Conservation (phyloP, 2,113 vertebrate species). For the Clupea harengus region DNA sequence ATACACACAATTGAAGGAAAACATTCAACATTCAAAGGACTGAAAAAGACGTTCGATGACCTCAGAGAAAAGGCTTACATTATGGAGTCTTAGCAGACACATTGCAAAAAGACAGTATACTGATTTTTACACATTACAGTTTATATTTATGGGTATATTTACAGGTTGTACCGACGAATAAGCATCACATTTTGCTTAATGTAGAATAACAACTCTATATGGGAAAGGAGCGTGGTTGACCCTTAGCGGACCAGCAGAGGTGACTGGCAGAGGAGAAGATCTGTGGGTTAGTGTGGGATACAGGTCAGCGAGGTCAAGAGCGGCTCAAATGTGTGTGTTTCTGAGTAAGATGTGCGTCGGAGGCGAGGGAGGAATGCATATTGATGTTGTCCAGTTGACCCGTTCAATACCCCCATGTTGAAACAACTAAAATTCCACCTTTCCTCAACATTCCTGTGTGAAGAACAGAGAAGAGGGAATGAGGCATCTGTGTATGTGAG, state of each 20-base stretch:
- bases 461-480: neutral
- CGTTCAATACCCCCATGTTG: neutral
- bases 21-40: neutral
- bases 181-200: neutral
- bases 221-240: neutral
- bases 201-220: neutral
- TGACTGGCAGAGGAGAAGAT: neutral
- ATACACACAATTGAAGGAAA: neutral
- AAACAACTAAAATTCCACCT: neutral
- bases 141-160: neutral
- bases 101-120: neutral
- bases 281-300: neutral
- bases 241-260: neutral
- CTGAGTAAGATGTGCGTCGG: neutral
- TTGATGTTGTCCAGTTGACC: neutral
- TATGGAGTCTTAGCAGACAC: neutral
- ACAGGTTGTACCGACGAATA: neutral
- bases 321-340: neutral
- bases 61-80: neutral
- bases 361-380: conserved; percentile 7
- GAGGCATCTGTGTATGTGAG: neutral
- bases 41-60: neutral
- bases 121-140: neutral
- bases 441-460: neutral
- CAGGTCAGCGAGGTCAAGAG: neutral